phyloP scores from a whole-genome alignment of 2,797 vertebrate species.

The Enoplosus armatus region DNA sequence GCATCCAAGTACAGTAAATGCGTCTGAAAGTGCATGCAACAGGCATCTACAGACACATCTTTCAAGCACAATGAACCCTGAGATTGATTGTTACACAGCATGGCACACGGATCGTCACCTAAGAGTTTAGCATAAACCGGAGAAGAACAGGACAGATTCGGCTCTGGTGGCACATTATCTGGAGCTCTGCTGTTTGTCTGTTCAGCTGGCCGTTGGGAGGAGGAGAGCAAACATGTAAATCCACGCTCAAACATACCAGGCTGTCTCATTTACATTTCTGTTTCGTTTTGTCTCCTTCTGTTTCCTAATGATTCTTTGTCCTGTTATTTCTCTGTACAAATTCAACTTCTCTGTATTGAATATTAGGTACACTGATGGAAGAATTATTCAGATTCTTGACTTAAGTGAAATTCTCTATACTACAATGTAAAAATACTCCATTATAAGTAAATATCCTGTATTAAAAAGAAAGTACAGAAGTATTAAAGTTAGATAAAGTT shows the following conservation, averaged over 20 bases:
- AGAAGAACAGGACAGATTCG: constrained; percentile 20
- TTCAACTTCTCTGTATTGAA: neutral
- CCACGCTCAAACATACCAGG: constrained; percentile 47
- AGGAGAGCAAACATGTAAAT: constrained; percentile 56
- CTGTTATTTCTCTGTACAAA: neutral
- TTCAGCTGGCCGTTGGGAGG: constrained; percentile 48
- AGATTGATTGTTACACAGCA: constrained; percentile 2
- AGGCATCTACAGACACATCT: constrained; percentile 5
- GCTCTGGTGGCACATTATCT: constrained; percentile 28
- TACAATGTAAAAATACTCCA: neutral
- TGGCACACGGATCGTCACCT: neutral
- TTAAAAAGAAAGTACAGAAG: neutral
- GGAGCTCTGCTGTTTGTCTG: constrained; percentile 50
- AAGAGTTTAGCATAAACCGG: constrained; percentile 6
- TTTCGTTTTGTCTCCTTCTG: constrained; percentile 1
- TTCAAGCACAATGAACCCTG: neutral
- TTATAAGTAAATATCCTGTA: neutral
- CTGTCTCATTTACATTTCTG: constrained; percentile 45
- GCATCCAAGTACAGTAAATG: neutral
- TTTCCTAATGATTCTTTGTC: neutral
- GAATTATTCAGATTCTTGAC: neutral
- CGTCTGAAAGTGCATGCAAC: constrained; percentile 7
- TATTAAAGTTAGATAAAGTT: no score
- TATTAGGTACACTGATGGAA: neutral
- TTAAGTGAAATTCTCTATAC: neutral